These are phyloP conservation scores for Squalus acanthias DNA, from an alignment of 2,797 vertebrate genomes.

Conservation along the genomic window DNA sequence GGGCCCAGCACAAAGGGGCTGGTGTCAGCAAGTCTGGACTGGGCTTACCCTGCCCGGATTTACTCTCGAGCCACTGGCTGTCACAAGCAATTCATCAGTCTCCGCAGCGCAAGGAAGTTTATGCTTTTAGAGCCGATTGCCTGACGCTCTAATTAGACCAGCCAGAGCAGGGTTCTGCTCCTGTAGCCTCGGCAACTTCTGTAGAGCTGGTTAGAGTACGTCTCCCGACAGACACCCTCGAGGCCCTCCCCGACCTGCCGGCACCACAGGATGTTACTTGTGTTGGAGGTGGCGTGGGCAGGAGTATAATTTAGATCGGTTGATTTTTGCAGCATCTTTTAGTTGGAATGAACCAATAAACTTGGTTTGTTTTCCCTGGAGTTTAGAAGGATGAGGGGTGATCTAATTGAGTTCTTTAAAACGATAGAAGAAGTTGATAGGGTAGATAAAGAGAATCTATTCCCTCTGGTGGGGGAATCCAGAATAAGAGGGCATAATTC, in stretches of 20 bases:
- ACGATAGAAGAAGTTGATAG: background rate
- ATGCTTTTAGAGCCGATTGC: slow-evolving; percentile 68
- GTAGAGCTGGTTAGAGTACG: background rate
- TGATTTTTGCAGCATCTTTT: too few species aligned
- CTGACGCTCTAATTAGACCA: slow-evolving; percentile 68
- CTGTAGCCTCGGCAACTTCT: background rate
- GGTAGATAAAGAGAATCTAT: background rate
- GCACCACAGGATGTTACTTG: background rate
- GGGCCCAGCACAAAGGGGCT: background rate
- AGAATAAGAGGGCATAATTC: background rate
- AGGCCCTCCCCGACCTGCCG: background rate
- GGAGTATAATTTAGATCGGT: background rate
- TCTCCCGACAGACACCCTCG: background rate
- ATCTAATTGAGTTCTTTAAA: background rate
- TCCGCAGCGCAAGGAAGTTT: slow-evolving; percentile 53
- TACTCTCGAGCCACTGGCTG: slow-evolving; percentile 60
- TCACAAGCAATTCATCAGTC: slow-evolving; percentile 68
- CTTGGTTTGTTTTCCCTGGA: background rate
- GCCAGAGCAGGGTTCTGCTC: slow-evolving; percentile 41
- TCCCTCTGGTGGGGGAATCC: background rate
- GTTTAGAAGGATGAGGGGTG: background rate
- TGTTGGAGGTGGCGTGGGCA: background rate
- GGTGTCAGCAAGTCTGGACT: slow-evolving; percentile 27
- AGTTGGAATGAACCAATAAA: background rate
- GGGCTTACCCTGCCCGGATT: slow-evolving; percentile 47